Evolutionary conservation across 2,113 vertebrate species (phyloP).

Genomic region (Urocynchramus pylzowi): DNA sequence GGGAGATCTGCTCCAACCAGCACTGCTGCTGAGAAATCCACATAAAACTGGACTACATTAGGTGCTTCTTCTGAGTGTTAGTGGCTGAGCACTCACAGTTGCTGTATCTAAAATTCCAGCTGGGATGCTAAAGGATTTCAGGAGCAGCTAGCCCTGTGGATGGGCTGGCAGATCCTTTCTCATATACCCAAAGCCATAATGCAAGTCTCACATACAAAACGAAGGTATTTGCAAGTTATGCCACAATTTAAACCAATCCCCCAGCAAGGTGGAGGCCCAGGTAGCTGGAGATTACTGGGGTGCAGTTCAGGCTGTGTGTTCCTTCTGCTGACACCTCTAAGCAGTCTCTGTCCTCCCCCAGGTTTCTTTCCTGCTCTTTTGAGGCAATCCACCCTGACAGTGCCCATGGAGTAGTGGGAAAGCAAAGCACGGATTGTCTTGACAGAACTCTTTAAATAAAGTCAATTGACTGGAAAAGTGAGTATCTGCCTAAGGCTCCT

Average conservation of each 20-base stretch:
- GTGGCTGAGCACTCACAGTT: background rate
- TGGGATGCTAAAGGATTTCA: background rate
- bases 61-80: background rate
- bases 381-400: background rate
- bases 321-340: background rate
- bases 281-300: background rate
- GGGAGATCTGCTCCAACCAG: background rate
- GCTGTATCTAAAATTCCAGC: background rate
- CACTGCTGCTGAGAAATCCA: background rate
- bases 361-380: background rate
- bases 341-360: background rate
- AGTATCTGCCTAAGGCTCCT: background rate
- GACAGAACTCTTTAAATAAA: constrained; percentile 23
- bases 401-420: background rate
- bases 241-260: background rate
- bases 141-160: background rate
- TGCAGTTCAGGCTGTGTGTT: background rate
- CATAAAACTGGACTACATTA: background rate
- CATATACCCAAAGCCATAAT: background rate
- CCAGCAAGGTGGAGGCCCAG: background rate
- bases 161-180: background rate
- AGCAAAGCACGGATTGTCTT: background rate
- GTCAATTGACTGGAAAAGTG: background rate
- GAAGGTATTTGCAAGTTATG: background rate
- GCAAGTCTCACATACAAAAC: background rate